Conservation (phyloP, 2,888 invertebrate genomes). For the Megaustenia siamemsis region DNA sequence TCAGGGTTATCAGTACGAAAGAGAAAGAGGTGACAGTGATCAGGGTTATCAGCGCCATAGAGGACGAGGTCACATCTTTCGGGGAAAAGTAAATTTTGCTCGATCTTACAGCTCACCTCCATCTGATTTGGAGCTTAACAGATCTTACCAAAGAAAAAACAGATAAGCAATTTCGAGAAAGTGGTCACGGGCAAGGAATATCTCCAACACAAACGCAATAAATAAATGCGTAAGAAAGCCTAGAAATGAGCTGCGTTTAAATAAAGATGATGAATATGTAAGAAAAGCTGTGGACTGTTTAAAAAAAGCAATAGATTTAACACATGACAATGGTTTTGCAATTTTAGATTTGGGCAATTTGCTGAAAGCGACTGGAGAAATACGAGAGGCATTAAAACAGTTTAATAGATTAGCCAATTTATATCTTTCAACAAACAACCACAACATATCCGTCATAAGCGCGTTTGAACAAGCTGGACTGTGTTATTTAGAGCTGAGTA, state of each 20-base stretch:
- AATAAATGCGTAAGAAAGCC: background rate
- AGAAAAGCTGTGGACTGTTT: conserved; percentile 7
- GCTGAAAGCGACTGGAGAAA: background rate
- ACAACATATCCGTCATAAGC: background rate
- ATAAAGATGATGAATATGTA: background rate
- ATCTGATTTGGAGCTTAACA: no score
- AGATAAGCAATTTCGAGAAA: no score
- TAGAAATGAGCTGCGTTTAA: background rate
- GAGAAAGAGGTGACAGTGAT: no score
- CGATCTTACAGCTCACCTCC: no score
- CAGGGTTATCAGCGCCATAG: no score
- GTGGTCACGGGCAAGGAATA: no score
- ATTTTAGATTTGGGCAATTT: background rate
- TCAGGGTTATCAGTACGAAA: no score
- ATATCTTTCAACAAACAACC: background rate
- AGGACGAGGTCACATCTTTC: no score
- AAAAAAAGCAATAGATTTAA: background rate
- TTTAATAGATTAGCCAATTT: background rate
- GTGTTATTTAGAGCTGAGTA: background rate
- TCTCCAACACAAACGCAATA: no score
- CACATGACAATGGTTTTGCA: conserved; percentile 4
- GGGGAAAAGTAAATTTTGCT: no score
- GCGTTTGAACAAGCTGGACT: conserved; percentile 17
- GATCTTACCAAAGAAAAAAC: no score
- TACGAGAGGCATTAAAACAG: background rate